Conservation (phyloP, 2,113 vertebrate species). For the Crotophaga sulcirostris region DNA sequence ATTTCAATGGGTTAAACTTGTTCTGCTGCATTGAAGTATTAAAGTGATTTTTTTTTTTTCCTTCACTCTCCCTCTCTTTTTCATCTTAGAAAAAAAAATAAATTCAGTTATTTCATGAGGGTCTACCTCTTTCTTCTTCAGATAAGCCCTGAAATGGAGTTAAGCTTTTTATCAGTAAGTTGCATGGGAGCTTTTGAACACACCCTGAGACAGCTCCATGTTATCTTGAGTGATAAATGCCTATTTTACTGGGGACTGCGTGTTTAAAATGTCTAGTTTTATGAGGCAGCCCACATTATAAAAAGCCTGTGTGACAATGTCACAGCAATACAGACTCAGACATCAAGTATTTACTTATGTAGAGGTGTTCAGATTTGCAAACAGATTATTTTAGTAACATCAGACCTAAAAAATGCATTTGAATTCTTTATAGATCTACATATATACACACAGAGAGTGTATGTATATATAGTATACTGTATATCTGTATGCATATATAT, state of each 20-base stretch:
- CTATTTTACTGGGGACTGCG: neutral
- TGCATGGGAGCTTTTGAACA: slow-evolving; percentile 55
- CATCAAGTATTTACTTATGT: neutral
- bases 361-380: neutral
- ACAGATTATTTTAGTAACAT: neutral
- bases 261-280: slow-evolving; percentile 2
- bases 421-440: neutral
- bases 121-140: slow-evolving; percentile 37
- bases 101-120: slow-evolving; percentile 13
- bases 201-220: slow-evolving; percentile 30
- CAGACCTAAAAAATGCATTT: neutral
- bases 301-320: neutral
- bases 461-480: neutral
- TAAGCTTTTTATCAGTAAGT: slow-evolving; percentile 70
- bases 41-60: neutral
- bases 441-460: neutral
- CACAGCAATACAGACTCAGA: neutral
- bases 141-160: slow-evolving; percentile 60
- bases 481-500: neutral
- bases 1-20: slow-evolving; percentile 41
- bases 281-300: neutral
- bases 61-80: neutral
- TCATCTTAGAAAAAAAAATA: neutral
- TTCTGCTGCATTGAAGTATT: slow-evolving; percentile 14
- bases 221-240: neutral